Base-by-base conservation (phyloP, 1,140 invertebrate species). In the Drosophila prosaltans region DNA sequence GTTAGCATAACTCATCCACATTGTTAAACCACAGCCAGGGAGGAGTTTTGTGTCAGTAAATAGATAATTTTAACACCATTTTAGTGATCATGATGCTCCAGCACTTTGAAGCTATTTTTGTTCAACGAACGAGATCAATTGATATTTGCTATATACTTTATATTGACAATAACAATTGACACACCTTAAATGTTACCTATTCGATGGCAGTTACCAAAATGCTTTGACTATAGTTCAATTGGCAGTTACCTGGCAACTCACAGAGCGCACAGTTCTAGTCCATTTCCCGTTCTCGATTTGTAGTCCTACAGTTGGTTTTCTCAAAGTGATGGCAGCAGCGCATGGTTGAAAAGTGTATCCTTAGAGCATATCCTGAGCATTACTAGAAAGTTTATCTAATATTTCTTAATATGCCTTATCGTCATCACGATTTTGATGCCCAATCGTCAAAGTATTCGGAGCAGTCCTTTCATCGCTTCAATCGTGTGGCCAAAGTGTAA, bases 401-500 rank as follows among this genome's bases (percentile, higher is more conserved):
- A 32, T 32, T 21, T 60, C 6, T 45, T 11, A 54, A 59, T 30
- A 89, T 89, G 84, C 78, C 84, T 0, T 62, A 74, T 62, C 84
- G 84, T 30, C 72, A 83, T 63, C 45, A 51, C n/a, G 90, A 91
- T 36, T 63, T 75, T 28, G 90, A 91, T 69, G 77, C 74, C 0
- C 70, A 81, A 48, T 91, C 90, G 10, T 88, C 89, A 2, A 88
- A 74, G 55, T 86, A 91, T 41, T 89, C 90, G 63, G 90, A 91
- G 63, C 77, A 81, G 60, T 90, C 90, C 51, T 77, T 75, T 59
- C 85, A 54, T 62, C 90, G 77, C 26, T 90, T 80, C 63, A 85
- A 85, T 43, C 90, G 90, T 32, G 77, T 91, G 63, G 90, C 90
- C 41, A 91, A 91, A 91, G 79, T 91, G 90, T 91, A 91, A 91